Percentiles rank a stretch among this genome's conserved stretches.
Conservation (phyloP, 1,140 invertebrate species). For the Papilio dardanus region DNA sequence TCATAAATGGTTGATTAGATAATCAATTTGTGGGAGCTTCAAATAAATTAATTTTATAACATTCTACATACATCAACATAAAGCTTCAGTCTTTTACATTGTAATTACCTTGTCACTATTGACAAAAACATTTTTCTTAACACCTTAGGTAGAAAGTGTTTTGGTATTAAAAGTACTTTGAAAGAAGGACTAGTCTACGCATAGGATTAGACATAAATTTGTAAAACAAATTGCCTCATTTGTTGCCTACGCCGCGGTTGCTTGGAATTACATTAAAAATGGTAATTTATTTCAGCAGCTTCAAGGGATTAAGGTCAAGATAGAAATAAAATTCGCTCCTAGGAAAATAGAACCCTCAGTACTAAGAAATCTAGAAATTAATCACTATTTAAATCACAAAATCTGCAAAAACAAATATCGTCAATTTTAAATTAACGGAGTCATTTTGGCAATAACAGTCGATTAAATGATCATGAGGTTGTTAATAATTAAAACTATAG, state of each 20-base stretch:
- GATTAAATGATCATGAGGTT: too few species aligned
- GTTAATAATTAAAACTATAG: background rate
- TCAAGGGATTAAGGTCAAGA: conserved; percentile 2
- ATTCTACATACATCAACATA: background rate
- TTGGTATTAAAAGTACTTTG: background rate
- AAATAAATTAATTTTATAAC: background rate
- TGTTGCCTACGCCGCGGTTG: background rate
- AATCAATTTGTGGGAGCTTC: too few species aligned
- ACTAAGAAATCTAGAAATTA: background rate
- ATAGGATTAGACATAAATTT: conserved; percentile 17
- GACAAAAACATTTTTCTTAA: background rate
- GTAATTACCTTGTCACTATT: background rate
- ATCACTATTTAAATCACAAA: too few species aligned
- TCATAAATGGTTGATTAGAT: too few species aligned
- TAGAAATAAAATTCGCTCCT: background rate
- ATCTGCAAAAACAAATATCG: too few species aligned
- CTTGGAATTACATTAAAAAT: conserved; percentile 24
- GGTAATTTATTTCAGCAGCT: conserved; percentile 16
- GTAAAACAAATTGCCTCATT: conserved; percentile 24
- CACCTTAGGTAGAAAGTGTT: background rate
- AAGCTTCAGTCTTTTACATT: background rate
- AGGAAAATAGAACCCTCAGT: background rate
- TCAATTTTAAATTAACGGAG: background rate
- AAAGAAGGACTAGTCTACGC: conserved; percentile 11
- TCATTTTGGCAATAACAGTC: background rate